Evolutionary conservation across 2,888 invertebrate genomes (phyloP).

Genomic region (Marasmarcha lunaedactyla): DNA sequence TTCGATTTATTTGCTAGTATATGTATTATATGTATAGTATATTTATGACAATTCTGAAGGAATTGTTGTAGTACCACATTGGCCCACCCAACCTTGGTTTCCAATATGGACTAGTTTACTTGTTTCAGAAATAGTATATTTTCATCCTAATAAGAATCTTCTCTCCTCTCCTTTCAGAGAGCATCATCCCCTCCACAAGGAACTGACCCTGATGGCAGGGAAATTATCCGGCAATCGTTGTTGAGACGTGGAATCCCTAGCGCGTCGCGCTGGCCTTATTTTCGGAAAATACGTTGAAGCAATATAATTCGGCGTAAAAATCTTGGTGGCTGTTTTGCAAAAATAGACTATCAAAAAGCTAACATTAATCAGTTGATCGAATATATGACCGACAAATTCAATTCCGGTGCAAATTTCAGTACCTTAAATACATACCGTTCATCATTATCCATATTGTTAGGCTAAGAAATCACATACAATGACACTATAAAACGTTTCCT

Average conservation of each 20-base stretch:
- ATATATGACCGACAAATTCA: neutral
- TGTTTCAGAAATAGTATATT: neutral
- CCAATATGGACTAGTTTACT: neutral
- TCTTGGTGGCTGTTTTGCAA: neutral
- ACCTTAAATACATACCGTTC: slow-evolving; percentile 1
- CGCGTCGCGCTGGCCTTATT: slow-evolving; percentile 7
- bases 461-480: slow-evolving; percentile 5
- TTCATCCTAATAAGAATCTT: neutral
- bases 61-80: neutral
- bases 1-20: neutral
- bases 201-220: slow-evolving; percentile 7
- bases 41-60: neutral
- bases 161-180: slow-evolving; percentile 8
- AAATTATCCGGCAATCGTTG: slow-evolving; percentile 9
- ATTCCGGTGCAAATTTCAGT: neutral
- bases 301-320: slow-evolving; percentile 1
- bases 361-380: neutral
- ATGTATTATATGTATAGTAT: neutral
- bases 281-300: slow-evolving; percentile 2
- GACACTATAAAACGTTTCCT: slow-evolving; percentile 10
- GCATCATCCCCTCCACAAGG: slow-evolving; percentile 7
- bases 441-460: slow-evolving; percentile 1
- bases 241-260: slow-evolving; percentile 7
- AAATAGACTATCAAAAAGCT: neutral
- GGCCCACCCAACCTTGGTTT: neutral